Base-by-base conservation (phyloP, 1,140 invertebrate species). In the Orius laevigatus region DNA sequence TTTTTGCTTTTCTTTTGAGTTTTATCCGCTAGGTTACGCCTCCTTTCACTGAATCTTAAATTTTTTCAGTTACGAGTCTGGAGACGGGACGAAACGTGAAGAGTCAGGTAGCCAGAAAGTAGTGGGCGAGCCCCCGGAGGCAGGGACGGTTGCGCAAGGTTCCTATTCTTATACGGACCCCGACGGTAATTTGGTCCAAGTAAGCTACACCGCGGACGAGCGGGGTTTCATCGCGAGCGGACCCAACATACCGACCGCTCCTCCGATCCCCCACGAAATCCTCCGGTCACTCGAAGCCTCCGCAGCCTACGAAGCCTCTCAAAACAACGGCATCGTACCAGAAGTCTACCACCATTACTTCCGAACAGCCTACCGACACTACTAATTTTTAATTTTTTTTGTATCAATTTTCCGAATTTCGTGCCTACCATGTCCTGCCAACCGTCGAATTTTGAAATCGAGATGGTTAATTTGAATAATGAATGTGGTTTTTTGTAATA, bases 61-160 rank as follows among this genome's bases (percentile, higher is more conserved):
- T 59, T 58, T 48, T 67, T 72, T 50, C 63, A 83, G 80, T 53
- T 85, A 84, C 63, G 82, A 87, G 65, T 86, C 84, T 50, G 81
- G 79, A 6, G 86, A 89, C 64, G 79, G 83, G 59, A 87, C 87
- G 53, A 63, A 78, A 5, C 78, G 81, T 15, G 73, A 85, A 65
- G 84, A 88, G 63, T 72, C 75, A 53, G 84, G 84, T 50, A 84
- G 72, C 66, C 65, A 85, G 45, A 86, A 79, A 62, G 70, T 70
- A 50, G 65, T 79, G 11, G 75, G 73, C 1, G 74, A 76, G 12
- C 40, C 40, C 4, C 67, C 71, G 54, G 70, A 70, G 53, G 40
- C 40, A 2, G 73, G 79, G 19, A 68, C 85, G 35, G 80, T 84
- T 0, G 81, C 84, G 60, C 74, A 81, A 55, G 86, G 84, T 41